These are phyloP conservation scores for Corythornis cristatus DNA, from an alignment of 2,113 vertebrate genomes.

Conservation along the genomic window DNA sequence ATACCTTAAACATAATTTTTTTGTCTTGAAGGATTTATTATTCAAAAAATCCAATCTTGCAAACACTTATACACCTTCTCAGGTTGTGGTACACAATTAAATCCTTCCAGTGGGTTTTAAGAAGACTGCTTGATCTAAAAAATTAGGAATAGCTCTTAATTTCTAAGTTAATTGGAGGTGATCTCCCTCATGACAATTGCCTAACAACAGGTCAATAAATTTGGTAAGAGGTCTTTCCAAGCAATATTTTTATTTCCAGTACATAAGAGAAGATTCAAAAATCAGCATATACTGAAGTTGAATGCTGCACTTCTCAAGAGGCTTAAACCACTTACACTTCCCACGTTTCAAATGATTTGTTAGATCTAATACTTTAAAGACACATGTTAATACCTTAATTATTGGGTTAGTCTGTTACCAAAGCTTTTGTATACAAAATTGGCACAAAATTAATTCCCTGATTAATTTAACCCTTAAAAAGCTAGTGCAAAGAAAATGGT, in stretches of 20 bases:
- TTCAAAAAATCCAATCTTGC: not conserved
- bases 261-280: not conserved
- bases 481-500: not conserved
- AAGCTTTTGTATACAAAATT: not conserved
- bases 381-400: not conserved
- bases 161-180: conserved; percentile 19
- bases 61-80: not conserved
- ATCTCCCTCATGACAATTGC: not conserved
- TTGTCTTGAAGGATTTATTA: not conserved
- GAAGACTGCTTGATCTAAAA: not conserved
- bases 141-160: conserved; percentile 11
- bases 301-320: conserved; percentile 12
- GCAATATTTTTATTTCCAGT: conserved; percentile 25
- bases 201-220: conserved; percentile 31
- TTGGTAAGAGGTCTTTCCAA: conserved; percentile 31
- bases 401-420: not conserved
- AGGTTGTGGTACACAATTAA: not conserved
- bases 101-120: not conserved
- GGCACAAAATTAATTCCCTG: not conserved
- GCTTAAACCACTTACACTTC: not conserved
- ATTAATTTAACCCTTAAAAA: not conserved
- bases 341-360: not conserved
- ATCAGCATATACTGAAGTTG: not conserved
- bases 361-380: conserved; percentile 10
- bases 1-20: not conserved